A percentile compares a stretch with the other conserved stretches of the same genome.
Evolutionary conservation across 2,888 invertebrate genomes (phyloP).

Genomic region (Hanleya hanleyi): DNA sequence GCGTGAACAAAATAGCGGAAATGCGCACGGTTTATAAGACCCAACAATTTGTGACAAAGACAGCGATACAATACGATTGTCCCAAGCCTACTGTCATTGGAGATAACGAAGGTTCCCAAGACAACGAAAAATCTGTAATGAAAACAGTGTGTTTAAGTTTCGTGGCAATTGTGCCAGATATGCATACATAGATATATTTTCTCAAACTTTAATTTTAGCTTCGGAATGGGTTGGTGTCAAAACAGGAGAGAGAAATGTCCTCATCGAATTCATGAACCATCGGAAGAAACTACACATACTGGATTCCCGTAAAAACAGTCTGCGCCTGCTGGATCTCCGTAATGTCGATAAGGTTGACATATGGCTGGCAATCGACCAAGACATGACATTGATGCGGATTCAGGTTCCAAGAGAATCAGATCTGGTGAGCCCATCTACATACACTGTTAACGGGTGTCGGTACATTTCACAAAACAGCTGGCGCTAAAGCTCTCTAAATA

Average conservation of each 20-base stretch:
- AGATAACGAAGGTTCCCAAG: too few species aligned
- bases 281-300: conserved; percentile 51
- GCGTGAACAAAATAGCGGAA: too few species aligned
- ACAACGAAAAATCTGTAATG: too few species aligned
- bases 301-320: conserved; percentile 40
- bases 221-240: conserved; percentile 60
- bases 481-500: too few species aligned
- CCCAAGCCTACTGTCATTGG: too few species aligned
- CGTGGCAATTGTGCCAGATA: neutral
- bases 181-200: neutral
- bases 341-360: conserved; percentile 21
- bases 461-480: too few species aligned
- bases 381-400: conserved; percentile 22
- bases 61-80: too few species aligned
- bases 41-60: too few species aligned
- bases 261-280: conserved; percentile 46
- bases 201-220: conserved; percentile 39
- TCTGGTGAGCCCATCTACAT: conserved; percentile 49
- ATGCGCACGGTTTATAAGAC: too few species aligned
- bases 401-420: conserved; percentile 52
- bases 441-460: too few species aligned
- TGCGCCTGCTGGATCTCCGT: conserved; percentile 58
- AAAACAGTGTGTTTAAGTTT: too few species aligned
- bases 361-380: conserved; percentile 22
- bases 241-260: conserved; percentile 49